phyloP scores from a whole-genome alignment of 2,113 vertebrate genomes.

The Meriones unguiculatus region DNA sequence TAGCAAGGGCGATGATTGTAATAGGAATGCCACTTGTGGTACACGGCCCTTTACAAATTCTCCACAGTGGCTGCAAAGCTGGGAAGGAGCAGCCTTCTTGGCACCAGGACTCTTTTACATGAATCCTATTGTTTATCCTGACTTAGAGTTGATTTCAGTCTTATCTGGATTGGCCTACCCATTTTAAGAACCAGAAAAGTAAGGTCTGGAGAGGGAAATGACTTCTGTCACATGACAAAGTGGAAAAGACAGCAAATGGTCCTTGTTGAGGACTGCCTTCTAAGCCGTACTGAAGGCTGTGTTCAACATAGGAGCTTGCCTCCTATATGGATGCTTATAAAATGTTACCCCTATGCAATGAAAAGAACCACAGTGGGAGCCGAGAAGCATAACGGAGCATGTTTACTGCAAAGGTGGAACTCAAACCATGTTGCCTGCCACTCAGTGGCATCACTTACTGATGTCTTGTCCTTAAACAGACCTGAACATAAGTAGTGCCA shows the following conservation, averaged over 20 bases:
- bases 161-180: neutral
- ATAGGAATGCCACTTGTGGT: neutral
- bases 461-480: neutral
- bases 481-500: neutral
- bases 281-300: neutral
- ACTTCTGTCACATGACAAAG: neutral
- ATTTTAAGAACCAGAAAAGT: conserved; percentile 49
- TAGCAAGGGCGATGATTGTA: neutral
- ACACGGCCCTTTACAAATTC: neutral
- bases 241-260: neutral
- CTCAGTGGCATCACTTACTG: neutral
- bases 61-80: neutral
- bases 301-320: neutral
- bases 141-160: neutral
- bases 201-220: neutral
- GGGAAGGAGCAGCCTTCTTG: neutral
- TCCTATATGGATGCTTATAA: neutral
- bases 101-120: neutral
- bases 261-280: neutral
- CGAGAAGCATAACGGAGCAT: neutral
- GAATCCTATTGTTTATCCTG: neutral
- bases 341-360: neutral
- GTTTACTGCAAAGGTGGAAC: neutral
- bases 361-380: neutral
- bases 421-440: neutral